Conservation (phyloP, 2,888 invertebrate genomes). For the Minunthozetes semirufus region DNA sequence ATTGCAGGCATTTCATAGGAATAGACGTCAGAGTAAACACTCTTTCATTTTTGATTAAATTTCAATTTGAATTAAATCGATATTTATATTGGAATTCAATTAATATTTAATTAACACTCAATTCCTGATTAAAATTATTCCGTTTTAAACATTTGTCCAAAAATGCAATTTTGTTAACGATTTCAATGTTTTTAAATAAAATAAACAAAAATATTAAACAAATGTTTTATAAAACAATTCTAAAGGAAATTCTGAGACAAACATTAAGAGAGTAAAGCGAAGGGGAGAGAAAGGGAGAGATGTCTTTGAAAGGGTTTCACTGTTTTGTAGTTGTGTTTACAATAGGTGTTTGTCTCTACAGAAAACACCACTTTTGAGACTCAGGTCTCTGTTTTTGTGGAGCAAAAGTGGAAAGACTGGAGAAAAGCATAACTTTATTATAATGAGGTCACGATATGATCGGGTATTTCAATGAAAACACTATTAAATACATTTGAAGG, state of each 20-base stretch:
- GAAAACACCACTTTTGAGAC: neutral
- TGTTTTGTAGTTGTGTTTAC: neutral
- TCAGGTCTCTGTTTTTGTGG: neutral
- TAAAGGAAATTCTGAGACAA: no score
- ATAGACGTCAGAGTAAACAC: neutral
- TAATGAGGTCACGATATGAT: constrained; percentile 18
- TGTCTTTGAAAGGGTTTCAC: neutral
- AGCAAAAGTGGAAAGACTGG: neutral
- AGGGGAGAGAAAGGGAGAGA: neutral
- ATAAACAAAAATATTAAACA: no score
- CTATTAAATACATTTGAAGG: neutral
- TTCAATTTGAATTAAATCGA: neutral
- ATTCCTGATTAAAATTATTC: no score
- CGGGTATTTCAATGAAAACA: constrained; percentile 11
- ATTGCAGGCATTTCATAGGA: neutral
- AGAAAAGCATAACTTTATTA: neutral
- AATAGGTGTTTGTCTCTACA: neutral
- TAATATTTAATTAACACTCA: no score
- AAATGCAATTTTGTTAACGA: no score
- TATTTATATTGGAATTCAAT: no score
- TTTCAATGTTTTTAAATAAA: no score
- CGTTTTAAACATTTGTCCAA: no score
- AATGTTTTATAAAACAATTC: no score
- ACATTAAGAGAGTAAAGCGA: neutral
- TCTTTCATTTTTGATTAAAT: neutral